A percentile compares a stretch with the other conserved stretches of the same genome.
Evolutionary conservation across 2,888 invertebrate genomes (phyloP).

Genomic region (Balanococcus diminutus): DNA sequence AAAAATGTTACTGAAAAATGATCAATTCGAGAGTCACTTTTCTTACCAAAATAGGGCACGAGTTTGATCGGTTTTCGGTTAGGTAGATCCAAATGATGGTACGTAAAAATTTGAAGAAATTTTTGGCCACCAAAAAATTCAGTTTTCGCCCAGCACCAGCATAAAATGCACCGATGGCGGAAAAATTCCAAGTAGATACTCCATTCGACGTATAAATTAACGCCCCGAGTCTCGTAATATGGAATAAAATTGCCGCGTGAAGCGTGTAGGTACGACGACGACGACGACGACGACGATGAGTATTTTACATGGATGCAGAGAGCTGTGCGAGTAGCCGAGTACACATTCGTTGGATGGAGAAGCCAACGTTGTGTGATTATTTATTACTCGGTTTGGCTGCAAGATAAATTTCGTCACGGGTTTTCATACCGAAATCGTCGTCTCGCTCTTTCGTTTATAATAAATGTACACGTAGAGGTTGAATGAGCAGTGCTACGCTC

Average conservation of each 20-base stretch:
- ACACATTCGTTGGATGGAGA: neutral
- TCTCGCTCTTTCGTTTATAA: neutral
- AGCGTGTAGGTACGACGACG: neutral
- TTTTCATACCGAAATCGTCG: neutral
- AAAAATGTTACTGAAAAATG: too few relatives aligned
- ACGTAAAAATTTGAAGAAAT: too few relatives aligned
- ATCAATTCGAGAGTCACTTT: too few relatives aligned
- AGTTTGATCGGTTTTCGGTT: too few relatives aligned
- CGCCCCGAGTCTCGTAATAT: neutral
- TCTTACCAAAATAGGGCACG: too few relatives aligned
- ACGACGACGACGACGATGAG: neutral
- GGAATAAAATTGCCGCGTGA: neutral
- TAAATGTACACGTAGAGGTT: neutral
- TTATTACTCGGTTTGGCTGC: conserved; percentile 27
- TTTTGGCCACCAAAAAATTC: too few relatives aligned
- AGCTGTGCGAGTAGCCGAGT: neutral
- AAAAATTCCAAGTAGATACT: too few relatives aligned
- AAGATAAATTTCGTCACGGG: conserved; percentile 19
- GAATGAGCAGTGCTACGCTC: conserved; percentile 8
- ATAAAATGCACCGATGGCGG: too few relatives aligned
- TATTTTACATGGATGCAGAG: neutral
- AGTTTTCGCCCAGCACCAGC: neutral
- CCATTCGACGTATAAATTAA: neutral
- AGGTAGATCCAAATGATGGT: too few relatives aligned
- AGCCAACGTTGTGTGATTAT: conserved; percentile 4